Conservation (phyloP, 2,113 vertebrate genomes). For the Bubo blakistoni region DNA sequence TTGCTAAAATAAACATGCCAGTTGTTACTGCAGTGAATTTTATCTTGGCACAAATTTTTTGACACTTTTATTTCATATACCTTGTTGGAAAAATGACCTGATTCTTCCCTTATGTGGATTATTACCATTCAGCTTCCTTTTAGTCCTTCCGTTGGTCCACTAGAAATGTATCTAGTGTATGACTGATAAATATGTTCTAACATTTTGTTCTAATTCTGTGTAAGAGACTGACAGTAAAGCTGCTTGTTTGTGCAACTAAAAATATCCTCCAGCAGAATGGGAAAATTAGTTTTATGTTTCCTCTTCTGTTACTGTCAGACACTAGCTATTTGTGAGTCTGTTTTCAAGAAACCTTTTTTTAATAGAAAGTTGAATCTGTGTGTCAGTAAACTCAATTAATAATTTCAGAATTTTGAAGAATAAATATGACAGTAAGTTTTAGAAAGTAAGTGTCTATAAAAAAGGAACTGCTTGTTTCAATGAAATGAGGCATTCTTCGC, state of each 20-base stretch:
- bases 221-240: neutral
- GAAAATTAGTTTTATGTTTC: neutral
- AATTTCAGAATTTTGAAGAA: neutral
- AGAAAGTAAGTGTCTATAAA: neutral
- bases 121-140: neutral
- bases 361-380: neutral
- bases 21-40: neutral
- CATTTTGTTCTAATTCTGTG: neutral
- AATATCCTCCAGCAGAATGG: neutral
- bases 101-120: neutral
- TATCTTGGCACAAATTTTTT: neutral
- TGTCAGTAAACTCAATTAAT: neutral
- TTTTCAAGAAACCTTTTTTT: neutral
- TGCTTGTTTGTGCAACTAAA: neutral
- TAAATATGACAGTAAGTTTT: neutral
- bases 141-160: neutral
- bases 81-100: neutral
- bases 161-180: neutral
- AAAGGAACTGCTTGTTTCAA: neutral
- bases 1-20: neutral
- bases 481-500: neutral
- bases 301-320: neutral
- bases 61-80: neutral
- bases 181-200: neutral
- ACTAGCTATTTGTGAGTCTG: neutral